These are phyloP conservation scores for Microtus ochrogaster DNA, from an alignment of 2,113 vertebrate species.

Conservation along the genomic window DNA sequence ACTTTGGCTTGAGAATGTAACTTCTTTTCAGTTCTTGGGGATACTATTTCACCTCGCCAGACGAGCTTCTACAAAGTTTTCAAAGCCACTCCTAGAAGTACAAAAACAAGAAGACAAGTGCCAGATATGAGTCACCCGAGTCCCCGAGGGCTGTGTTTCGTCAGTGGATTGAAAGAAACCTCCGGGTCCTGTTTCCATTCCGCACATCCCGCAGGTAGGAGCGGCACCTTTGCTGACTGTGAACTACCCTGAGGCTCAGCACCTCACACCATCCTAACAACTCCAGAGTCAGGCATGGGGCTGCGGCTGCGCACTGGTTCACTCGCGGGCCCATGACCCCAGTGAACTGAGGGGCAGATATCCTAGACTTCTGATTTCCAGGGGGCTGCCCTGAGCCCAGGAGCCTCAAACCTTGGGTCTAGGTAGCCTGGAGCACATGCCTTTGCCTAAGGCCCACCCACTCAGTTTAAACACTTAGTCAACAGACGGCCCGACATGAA, in stretches of 20 bases:
- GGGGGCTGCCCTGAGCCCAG: neutral
- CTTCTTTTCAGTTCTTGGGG: constrained; percentile 33
- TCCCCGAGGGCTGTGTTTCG: constrained; percentile 26
- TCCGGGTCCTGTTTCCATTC: neutral
- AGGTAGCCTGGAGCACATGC: neutral
- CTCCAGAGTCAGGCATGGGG: neutral
- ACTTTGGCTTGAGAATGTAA: constrained; percentile 29
- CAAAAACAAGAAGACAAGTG: constrained; percentile 32
- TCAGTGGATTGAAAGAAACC: constrained; percentile 20
- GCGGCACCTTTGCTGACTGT: neutral
- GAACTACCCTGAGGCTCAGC: neutral
- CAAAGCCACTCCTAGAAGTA: constrained; percentile 53
- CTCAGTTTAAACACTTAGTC: neutral
- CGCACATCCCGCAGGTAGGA: neutral
- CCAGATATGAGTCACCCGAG: constrained; percentile 36
- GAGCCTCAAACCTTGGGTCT: neutral
- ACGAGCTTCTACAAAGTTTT: constrained; percentile 50
- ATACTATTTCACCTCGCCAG: constrained; percentile 45
- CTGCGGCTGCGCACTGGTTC: too few species aligned
- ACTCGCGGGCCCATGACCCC: neutral
- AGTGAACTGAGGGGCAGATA: neutral
- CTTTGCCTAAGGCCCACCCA: neutral
- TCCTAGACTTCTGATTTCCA: neutral
- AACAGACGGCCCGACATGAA: neutral
- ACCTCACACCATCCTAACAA: neutral